Percentiles rank a stretch among this genome's conserved stretches.
Conservation (phyloP, 2,888 invertebrate genomes). For the Pyrochroa serraticornis region DNA sequence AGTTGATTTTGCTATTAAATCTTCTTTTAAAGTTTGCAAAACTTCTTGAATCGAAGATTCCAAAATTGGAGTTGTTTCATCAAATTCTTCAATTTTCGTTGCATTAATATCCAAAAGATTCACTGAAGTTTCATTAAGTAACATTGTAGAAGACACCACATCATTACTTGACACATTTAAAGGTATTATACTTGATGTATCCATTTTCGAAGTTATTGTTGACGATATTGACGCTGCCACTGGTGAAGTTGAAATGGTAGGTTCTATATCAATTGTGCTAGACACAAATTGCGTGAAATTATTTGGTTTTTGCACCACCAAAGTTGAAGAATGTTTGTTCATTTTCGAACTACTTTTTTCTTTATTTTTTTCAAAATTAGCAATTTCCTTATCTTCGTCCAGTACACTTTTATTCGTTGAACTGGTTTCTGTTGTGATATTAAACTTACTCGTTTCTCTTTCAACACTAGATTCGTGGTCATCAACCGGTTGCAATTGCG, state of each 20-base stretch:
- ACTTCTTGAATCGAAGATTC: slow-evolving; percentile 58
- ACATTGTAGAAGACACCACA: no score
- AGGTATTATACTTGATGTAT: no score
- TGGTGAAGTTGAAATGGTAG: slow-evolving; percentile 1
- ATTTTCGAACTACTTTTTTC: slow-evolving; percentile 52
- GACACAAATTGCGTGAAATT: not conserved
- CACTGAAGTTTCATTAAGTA: no score
- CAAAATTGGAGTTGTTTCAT: slow-evolving; percentile 49
- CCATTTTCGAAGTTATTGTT: not conserved
- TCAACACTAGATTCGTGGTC: slow-evolving; percentile 47
- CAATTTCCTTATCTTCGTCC: slow-evolving; percentile 41
- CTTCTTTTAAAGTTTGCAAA: slow-evolving; percentile 45
- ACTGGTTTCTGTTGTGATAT: slow-evolving; percentile 44
- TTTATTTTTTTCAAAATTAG: slow-evolving; percentile 54
- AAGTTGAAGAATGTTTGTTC: slow-evolving; percentile 46
- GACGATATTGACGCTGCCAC: not conserved
- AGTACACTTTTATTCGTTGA: slow-evolving; percentile 31
- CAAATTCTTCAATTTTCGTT: slow-evolving; percentile 18
- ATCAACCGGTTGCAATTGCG: slow-evolving; percentile 45
- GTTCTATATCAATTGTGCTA: not conserved
- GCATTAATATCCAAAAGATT: no score
- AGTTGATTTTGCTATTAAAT: slow-evolving; percentile 35
- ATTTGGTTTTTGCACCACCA: slow-evolving; percentile 3
- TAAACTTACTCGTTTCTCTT: slow-evolving; percentile 39
- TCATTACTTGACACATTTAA: no score